Conservation (phyloP, 1,140 invertebrate genomes). For the Euwallacea fornicatus region DNA sequence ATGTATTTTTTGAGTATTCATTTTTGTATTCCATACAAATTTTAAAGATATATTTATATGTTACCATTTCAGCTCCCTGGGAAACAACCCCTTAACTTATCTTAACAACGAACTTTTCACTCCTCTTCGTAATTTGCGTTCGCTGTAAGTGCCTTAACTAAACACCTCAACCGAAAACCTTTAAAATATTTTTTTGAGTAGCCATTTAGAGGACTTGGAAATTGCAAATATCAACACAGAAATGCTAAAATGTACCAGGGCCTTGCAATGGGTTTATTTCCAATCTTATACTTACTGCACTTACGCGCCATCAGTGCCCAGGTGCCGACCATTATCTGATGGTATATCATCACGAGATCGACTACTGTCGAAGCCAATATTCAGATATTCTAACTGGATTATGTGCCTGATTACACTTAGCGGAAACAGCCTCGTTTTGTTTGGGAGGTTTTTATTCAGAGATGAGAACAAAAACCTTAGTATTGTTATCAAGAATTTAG, state of each 20-base stretch:
- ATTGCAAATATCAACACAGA: slow-evolving; percentile 59
- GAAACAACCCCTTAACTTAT: slow-evolving; percentile 16
- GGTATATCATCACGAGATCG: slow-evolving; percentile 72
- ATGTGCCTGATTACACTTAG: slow-evolving; percentile 67
- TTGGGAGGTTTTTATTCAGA: slow-evolving; percentile 64
- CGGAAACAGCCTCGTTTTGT: slow-evolving; percentile 71
- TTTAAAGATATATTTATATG: background rate
- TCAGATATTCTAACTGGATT: slow-evolving; percentile 73
- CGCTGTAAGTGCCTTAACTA: slow-evolving; percentile 25
- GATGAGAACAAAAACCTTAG: slow-evolving; percentile 64
- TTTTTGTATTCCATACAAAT: background rate
- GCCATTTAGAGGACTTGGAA: slow-evolving; percentile 61
- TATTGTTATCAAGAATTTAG: slow-evolving; percentile 72
- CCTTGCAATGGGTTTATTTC: slow-evolving; percentile 66
- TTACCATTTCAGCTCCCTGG: slow-evolving; percentile 23
- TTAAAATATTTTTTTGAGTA: slow-evolving; percentile 41
- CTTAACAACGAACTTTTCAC: slow-evolving; percentile 17
- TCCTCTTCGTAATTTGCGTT: slow-evolving; percentile 13
- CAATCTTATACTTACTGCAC: slow-evolving; percentile 72
- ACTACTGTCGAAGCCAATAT: slow-evolving; percentile 63
- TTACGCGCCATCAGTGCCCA: slow-evolving; percentile 62
- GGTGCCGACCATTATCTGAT: slow-evolving; percentile 69
- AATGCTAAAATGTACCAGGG: slow-evolving; percentile 57
- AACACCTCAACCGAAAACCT: background rate
- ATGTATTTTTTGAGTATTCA: background rate